Evolutionary conservation across 1,140 invertebrate genomes (phyloP).

Genomic region (Drosophila carrolli): DNA sequence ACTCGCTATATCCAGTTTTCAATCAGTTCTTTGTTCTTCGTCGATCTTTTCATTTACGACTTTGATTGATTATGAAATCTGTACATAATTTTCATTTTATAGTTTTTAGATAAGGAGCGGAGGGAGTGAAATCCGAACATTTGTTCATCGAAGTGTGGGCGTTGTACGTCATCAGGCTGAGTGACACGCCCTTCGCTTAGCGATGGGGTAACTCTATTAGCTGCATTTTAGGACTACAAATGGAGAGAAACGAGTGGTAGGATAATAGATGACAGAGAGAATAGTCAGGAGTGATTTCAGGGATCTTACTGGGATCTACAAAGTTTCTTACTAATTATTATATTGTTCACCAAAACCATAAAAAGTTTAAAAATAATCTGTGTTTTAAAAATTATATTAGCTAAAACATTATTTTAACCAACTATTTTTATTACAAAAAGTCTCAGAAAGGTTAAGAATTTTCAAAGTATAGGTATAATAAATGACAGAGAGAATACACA

Average conservation of each 20-base stretch:
- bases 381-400: no score
- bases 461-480: neutral
- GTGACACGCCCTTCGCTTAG: slow-evolving; percentile 25
- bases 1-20: slow-evolving; percentile 19
- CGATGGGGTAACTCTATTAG: slow-evolving; percentile 41
- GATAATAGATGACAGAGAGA: no score
- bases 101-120: slow-evolving; percentile 38
- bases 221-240: slow-evolving; percentile 6
- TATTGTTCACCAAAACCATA: no score
- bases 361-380: no score
- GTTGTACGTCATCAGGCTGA: slow-evolving; percentile 36
- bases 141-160: slow-evolving; percentile 67
- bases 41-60: slow-evolving; percentile 74
- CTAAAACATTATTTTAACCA: no score
- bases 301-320: no score
- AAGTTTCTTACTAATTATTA: no score
- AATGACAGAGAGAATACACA: no score
- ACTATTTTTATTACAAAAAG: no score
- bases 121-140: slow-evolving; percentile 62
- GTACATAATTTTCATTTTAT: slow-evolving; percentile 61
- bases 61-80: slow-evolving; percentile 82
- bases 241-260: slow-evolving; percentile 9
- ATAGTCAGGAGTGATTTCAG: neutral
- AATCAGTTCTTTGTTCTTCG: slow-evolving; percentile 47
- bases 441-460: neutral